These are phyloP conservation scores for Tiliacea citrago DNA, from an alignment of 2,888 invertebrate species.

Conservation along the genomic window DNA sequence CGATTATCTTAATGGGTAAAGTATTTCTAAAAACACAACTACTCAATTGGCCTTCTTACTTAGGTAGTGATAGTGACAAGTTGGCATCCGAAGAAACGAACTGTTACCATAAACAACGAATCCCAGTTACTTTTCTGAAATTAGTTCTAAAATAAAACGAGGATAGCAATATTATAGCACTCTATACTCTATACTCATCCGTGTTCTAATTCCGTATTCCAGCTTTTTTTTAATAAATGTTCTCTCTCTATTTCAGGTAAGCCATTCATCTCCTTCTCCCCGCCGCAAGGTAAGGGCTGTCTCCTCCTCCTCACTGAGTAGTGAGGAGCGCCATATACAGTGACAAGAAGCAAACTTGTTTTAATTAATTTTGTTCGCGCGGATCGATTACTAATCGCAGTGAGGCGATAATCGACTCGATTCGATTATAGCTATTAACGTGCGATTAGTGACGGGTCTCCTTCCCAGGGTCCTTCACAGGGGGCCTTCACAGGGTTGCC, in stretches of 20 bases:
- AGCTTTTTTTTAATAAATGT: slow-evolving; percentile 21
- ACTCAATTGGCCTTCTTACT: background rate
- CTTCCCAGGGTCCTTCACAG: too few relatives aligned
- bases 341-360: slow-evolving; percentile 35
- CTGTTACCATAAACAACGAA: background rate
- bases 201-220: background rate
- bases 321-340: background rate
- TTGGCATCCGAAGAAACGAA: background rate
- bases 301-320: background rate
- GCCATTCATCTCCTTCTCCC: slow-evolving; percentile 13
- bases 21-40: background rate
- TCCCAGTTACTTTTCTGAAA: background rate
- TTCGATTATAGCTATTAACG: slow-evolving; percentile 58
- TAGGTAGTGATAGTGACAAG: too few relatives aligned
- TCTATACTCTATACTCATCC: too few relatives aligned
- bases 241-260: slow-evolving; percentile 51
- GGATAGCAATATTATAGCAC: too few relatives aligned
- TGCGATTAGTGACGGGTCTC: slow-evolving; percentile 45
- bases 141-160: background rate
- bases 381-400: slow-evolving; percentile 54
- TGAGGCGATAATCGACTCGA: slow-evolving; percentile 59
- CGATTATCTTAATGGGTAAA: background rate
- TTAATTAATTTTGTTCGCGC: slow-evolving; percentile 57
- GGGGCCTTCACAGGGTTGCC: slow-evolving; percentile 42
- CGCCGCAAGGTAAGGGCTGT: slow-evolving; percentile 11